Evolutionary conservation across 2,113 vertebrate species (phyloP).

Genomic region (Pelvicachromis taeniatus): DNA sequence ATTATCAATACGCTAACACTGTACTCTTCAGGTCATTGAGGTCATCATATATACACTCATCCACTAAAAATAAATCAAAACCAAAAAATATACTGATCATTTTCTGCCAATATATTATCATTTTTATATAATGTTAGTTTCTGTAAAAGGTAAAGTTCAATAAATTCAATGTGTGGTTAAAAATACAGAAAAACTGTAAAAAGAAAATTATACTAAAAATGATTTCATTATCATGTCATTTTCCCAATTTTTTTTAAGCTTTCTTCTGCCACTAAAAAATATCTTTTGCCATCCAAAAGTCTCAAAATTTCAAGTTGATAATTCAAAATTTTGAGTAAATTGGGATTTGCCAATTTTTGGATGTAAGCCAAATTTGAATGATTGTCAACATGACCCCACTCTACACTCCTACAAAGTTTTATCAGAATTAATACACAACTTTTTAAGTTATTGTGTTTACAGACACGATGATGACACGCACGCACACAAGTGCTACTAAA

Average conservation of each 20-base stretch:
- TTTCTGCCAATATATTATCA: not conserved
- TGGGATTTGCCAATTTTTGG: no score
- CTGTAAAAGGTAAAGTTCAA: not conserved
- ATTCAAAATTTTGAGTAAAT: no score
- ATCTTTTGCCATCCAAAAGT: not conserved
- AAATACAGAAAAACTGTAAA: not conserved
- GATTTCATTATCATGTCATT: not conserved
- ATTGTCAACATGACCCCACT: not conserved
- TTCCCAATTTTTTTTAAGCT: not conserved
- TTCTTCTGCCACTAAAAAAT: not conserved
- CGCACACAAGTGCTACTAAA: not conserved
- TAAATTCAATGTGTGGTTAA: not conserved
- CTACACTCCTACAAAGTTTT: not conserved
- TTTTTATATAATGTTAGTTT: not conserved
- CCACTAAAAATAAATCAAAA: not conserved
- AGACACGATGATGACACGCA: not conserved
- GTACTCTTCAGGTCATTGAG: not conserved
- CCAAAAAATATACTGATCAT: not conserved
- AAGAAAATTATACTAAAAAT: not conserved
- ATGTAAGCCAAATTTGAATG: not conserved
- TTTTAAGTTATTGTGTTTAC: not conserved
- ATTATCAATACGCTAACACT: not conserved
- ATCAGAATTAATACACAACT: not conserved
- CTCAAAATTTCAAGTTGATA: not conserved
- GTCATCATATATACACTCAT: not conserved